phyloP scores from a whole-genome alignment of 2,888 invertebrate species.

The Euplexia lucipara region DNA sequence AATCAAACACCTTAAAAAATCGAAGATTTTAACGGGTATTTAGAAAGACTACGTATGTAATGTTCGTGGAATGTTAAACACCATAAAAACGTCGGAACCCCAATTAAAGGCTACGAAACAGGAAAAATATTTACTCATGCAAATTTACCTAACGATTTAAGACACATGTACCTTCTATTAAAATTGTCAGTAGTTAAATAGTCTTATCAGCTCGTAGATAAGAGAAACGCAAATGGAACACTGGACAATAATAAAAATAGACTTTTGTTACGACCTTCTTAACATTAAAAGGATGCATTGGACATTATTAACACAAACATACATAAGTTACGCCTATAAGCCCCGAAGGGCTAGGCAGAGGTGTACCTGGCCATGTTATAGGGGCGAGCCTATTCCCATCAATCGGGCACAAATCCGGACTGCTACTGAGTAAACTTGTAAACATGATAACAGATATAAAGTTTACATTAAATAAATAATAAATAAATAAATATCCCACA shows the following conservation, averaged over 20 bases:
- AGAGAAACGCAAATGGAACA: constrained; percentile 11
- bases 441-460: too few relatives aligned
- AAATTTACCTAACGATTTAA: constrained; percentile 50
- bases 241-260: constrained; percentile 10
- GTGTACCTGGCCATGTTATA: too few relatives aligned
- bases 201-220: constrained; percentile 55
- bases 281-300: neutral
- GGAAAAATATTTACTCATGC: constrained; percentile 48
- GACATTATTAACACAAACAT: too few relatives aligned
- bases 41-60: neutral
- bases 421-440: too few relatives aligned
- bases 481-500: too few relatives aligned
- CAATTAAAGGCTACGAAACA: constrained; percentile 29
- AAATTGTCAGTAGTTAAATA: constrained; percentile 47
- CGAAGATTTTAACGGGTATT: too few relatives aligned
- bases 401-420: too few relatives aligned
- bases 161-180: constrained; percentile 29
- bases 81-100: constrained; percentile 34
- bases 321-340: too few relatives aligned
- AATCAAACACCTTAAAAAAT: too few relatives aligned
- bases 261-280: neutral
- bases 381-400: too few relatives aligned
- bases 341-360: too few relatives aligned
- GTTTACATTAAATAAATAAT: too few relatives aligned
- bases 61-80: constrained; percentile 25